These are phyloP conservation scores for Sebastes umbrosus DNA, from an alignment of 2,797 vertebrate species.

Conservation along the genomic window DNA sequence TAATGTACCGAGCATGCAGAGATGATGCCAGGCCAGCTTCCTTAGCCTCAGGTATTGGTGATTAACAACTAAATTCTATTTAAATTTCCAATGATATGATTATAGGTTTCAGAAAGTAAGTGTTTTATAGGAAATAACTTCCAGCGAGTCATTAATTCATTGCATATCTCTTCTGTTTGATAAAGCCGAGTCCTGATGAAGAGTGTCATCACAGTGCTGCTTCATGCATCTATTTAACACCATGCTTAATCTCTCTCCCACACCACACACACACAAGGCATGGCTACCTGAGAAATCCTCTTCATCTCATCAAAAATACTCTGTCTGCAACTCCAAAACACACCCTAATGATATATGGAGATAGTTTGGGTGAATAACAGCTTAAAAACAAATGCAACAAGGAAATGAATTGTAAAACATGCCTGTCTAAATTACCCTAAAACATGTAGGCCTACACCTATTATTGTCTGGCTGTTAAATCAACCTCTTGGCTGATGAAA, in stretches of 20 bases:
- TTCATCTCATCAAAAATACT: slow-evolving; percentile 99
- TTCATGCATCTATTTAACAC: slow-evolving; percentile 59
- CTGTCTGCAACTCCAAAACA: slow-evolving; percentile 98
- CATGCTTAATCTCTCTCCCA: slow-evolving; percentile 38
- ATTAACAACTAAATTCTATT: not conserved
- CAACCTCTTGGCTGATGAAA: not conserved
- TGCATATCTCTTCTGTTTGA: not conserved
- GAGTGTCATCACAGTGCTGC: not conserved
- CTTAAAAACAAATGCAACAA: slow-evolving; percentile 28
- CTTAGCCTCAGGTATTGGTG: not conserved
- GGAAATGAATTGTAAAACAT: not conserved
- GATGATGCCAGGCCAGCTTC: not conserved
- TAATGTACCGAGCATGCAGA: not conserved
- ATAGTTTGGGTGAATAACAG: slow-evolving; percentile 42
- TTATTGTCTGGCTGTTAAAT: not conserved
- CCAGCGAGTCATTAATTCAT: not conserved
- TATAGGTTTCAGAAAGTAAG: not conserved
- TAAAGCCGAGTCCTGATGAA: not conserved
- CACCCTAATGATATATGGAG: slow-evolving; percentile 86
- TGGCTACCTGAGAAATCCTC: slow-evolving; percentile 94
- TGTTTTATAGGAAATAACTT: not conserved
- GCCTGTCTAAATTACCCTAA: not conserved
- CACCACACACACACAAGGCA: slow-evolving; percentile 37
- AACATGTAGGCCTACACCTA: not conserved
- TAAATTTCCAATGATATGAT: not conserved